Conservation (phyloP, 2,113 vertebrate genomes). For the Hucho hucho region DNA sequence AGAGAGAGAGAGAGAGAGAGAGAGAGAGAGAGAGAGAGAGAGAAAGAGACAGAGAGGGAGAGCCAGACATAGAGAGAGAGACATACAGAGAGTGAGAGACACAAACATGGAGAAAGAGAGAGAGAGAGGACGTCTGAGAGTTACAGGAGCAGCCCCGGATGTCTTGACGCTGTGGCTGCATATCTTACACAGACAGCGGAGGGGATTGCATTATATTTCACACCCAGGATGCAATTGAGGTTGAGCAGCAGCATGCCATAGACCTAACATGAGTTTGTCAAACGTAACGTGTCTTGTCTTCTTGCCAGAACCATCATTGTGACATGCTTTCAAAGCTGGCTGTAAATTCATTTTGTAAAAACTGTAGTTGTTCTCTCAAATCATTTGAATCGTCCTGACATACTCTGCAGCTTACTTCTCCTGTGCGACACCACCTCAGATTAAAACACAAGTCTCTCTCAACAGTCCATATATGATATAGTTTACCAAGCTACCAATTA, state of each 20-base stretch:
- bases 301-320: not conserved
- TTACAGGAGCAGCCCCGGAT: constrained; percentile 3
- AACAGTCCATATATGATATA: too few relatives aligned
- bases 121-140: not conserved
- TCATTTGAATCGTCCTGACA: not conserved
- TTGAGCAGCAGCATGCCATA: not conserved
- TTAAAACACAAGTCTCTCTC: not conserved
- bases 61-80: too few relatives aligned
- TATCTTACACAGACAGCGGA: constrained; percentile 31
- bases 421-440: not conserved
- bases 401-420: not conserved
- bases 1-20: too few relatives aligned
- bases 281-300: not conserved
- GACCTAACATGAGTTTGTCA: too few relatives aligned
- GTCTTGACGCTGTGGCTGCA: constrained; percentile 17
- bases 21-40: too few relatives aligned
- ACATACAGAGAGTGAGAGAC: too few relatives aligned
- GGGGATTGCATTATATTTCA: constrained; percentile 38
- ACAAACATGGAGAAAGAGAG: too few relatives aligned
- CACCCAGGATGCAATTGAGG: constrained; percentile 5
- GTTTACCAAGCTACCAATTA: too few relatives aligned
- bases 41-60: too few relatives aligned
- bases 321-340: not conserved
- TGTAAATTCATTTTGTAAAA: not conserved
- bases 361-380: not conserved